phyloP scores from a whole-genome alignment of 2,888 invertebrate genomes.

The Drosophila imparisetae region DNA sequence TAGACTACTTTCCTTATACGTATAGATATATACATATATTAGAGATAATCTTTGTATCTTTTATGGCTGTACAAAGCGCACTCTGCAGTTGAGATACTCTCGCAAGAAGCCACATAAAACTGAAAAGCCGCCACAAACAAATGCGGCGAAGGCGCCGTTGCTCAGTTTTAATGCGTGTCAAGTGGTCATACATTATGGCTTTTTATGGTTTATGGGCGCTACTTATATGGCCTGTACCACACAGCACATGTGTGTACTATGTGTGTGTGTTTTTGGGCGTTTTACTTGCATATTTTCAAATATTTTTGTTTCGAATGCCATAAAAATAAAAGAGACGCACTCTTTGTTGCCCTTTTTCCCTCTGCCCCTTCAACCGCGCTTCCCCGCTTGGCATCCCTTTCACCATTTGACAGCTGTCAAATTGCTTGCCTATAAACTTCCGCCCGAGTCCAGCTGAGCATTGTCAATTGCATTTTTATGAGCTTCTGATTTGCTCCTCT shows the following conservation, averaged over 20 bases:
- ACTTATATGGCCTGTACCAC: constrained; percentile 42
- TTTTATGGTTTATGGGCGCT: constrained; percentile 72
- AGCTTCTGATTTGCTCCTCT: constrained; percentile 46
- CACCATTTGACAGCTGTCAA: constrained; percentile 55
- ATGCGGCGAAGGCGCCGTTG: constrained; percentile 14
- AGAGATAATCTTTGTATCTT: background rate
- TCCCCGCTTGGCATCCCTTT: constrained; percentile 1
- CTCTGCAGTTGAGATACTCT: constrained; percentile 14
- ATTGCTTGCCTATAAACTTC: constrained; percentile 51
- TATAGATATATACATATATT: background rate
- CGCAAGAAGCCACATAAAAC: constrained; percentile 3
- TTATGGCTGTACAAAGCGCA: constrained; percentile 1
- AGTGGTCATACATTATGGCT: constrained; percentile 69
- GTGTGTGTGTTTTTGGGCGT: background rate
- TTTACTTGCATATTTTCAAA: constrained; percentile 32
- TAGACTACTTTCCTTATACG: background rate
- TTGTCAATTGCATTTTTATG: constrained; percentile 72
- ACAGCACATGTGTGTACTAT: background rate
- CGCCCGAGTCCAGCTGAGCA: constrained; percentile 39
- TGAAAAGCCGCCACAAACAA: constrained; percentile 23
- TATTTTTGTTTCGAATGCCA: constrained; percentile 54
- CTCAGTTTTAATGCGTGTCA: constrained; percentile 72
- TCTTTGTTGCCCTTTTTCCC: constrained; percentile 13
- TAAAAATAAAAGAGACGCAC: constrained; percentile 38
- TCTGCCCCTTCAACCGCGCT: background rate